These are phyloP conservation scores for Ametastegia equiseti DNA, from an alignment of 2,888 invertebrate species.

Conservation along the genomic window DNA sequence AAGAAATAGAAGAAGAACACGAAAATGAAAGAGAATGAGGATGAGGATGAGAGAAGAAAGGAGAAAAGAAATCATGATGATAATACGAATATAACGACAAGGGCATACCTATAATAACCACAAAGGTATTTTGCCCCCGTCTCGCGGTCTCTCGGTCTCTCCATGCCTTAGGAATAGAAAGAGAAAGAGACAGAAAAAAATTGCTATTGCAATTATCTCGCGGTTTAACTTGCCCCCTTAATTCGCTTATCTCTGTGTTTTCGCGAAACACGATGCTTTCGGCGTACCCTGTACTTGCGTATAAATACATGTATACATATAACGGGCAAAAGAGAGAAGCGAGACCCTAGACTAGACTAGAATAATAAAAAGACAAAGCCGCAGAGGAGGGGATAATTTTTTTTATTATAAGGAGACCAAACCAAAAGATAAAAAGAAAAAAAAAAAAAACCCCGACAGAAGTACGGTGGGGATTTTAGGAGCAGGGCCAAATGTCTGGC, in stretches of 20 bases:
- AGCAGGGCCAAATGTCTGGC: conserved; percentile 26
- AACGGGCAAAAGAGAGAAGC: not conserved
- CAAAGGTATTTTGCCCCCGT: not conserved
- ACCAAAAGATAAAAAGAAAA: not conserved
- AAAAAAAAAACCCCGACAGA: not conserved
- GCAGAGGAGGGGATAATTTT: not conserved
- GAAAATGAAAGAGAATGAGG: not conserved
- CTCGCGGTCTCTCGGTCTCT: not conserved
- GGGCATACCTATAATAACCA: not conserved
- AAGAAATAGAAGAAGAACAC: not conserved
- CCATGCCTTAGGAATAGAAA: not conserved
- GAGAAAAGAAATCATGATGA: conserved; percentile 4
- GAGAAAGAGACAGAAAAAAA: not conserved
- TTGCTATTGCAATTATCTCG: conserved; percentile 36
- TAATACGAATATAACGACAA: conserved; percentile 1
- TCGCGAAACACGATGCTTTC: conserved; percentile 17
- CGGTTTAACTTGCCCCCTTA: conserved; percentile 40
- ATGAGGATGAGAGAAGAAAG: not conserved
- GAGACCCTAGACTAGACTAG: not conserved
- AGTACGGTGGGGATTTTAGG: conserved; percentile 16
- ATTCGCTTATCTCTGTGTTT: conserved; percentile 40
- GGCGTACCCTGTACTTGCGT: not conserved
- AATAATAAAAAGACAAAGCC: conserved; percentile 11
- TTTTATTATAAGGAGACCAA: not conserved
- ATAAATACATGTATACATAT: not conserved